Evolutionary conservation across 2,797 vertebrate species (phyloP), one percentile per base, ranked within the genome.

Genomic region (Labroides dimidiatus): DNA sequence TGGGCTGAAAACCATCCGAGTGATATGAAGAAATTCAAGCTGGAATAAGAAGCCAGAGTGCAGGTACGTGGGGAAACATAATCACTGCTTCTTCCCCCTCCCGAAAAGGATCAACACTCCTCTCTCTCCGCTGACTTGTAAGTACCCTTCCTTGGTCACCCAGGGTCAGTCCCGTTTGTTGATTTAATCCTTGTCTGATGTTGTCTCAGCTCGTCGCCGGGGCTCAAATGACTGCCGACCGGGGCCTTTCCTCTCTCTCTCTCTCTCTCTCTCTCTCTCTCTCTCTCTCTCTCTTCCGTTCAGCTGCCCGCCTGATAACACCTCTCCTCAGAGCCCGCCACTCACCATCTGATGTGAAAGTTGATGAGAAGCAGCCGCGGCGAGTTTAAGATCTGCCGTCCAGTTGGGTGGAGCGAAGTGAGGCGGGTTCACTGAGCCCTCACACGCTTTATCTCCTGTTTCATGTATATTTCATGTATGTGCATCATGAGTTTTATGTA

Each of bases 131-230:
- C 79, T 56, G 78, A 78, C 69, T 57, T 84, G 71, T 84, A 85
- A 89, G 87, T 74, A 82, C 56, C 63, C 74, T 0, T 51, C 50
- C 56, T 49, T 61, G 80, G 85, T 89, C 85, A 84, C 62, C 33
- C 50, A 17, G 78, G 83, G 77, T 86, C 88, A 80, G 53, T 60
- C 52, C 17, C 14, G 72, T 84, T 82, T 89, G 91, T 89, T 91
- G 89, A 89, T 86, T 87, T 90, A 90, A 89, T 89, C 84, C 84
- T 75, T 84, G 87, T 90, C 85, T 80, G 87, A 90, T 90, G 89
- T 90, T 89, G 87, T 91, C 89, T 81, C 84, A 67, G 80, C 81
- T 80, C 64, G 63, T 77, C 48, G 71, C 60, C 37, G 2, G 62
- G 60, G 57, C 80, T 86, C 74, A 76, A 87, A 88, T 79, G 79